Evolutionary conservation across 2,888 invertebrate genomes (phyloP).

Genomic region (Pinctada fucata): DNA sequence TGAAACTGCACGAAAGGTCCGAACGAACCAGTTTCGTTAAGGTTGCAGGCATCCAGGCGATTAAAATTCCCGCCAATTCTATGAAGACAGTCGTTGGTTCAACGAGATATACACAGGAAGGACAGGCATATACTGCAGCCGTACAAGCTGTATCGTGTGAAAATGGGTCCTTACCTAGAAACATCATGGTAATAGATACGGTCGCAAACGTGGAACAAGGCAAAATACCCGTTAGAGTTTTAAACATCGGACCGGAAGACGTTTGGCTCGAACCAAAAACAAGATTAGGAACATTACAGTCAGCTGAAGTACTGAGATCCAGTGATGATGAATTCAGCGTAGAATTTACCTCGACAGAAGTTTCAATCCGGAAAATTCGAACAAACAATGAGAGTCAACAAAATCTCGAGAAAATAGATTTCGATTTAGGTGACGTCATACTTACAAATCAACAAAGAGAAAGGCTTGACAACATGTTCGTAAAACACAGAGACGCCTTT

Average conservation of each 20-base stretch:
- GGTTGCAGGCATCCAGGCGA: not conserved
- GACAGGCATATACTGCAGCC: too few relatives aligned
- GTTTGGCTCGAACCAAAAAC: conserved; percentile 12
- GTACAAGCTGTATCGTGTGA: too few relatives aligned
- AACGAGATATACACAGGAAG: too few relatives aligned
- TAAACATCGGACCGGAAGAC: conserved; percentile 14
- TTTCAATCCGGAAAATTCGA: not conserved
- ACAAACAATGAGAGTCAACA: too few relatives aligned
- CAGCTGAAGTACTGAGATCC: conserved; percentile 7
- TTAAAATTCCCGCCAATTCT: conserved; percentile 19
- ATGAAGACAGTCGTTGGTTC: too few relatives aligned
- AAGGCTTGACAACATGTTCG: too few relatives aligned
- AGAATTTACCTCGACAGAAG: conserved; percentile 8
- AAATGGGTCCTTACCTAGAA: too few relatives aligned
- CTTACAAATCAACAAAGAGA: too few relatives aligned
- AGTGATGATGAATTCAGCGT: conserved; percentile 10
- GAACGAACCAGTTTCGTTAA: too few relatives aligned
- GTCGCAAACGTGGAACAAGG: not conserved
- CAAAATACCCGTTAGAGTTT: conserved; percentile 10
- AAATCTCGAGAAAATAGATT: too few relatives aligned
- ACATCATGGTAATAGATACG: conserved; percentile 1
- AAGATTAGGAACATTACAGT: conserved; percentile 5
- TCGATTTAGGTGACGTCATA: too few relatives aligned
- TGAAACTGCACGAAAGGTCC: too few relatives aligned
- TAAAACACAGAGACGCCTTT: not conserved